Conservation (phyloP, 1,140 invertebrate genomes). For the Chionoecetes opilio region DNA sequence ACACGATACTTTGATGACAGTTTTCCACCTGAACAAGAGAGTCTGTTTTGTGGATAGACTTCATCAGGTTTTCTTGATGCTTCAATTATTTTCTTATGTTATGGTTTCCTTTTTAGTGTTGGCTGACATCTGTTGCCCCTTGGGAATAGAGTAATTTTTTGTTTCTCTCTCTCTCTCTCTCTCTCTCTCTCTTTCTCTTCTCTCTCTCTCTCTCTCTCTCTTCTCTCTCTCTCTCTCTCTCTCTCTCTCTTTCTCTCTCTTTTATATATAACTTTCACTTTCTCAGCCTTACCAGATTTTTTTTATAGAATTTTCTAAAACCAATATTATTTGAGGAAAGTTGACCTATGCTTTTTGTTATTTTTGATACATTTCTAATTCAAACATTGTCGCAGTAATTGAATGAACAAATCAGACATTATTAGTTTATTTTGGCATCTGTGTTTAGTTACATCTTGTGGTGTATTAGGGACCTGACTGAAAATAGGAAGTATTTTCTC, state of each 20-base stretch:
- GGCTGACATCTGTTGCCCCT: background rate
- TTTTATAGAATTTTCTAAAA: too few species aligned
- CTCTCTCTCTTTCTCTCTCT: too few species aligned
- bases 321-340: too few species aligned
- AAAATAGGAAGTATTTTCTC: background rate
- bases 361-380: background rate
- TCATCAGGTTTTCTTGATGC: background rate
- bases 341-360: background rate
- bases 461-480: slow-evolving; percentile 25
- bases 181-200: too few species aligned
- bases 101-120: background rate
- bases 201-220: too few species aligned
- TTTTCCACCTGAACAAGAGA: background rate
- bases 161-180: too few species aligned
- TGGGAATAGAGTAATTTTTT: background rate
- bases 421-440: background rate
- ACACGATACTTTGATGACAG: background rate
- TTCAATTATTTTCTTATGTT: slow-evolving; percentile 2
- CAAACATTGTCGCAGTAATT: background rate
- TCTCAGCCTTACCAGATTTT: too few species aligned
- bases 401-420: background rate
- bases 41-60: slow-evolving; percentile 14
- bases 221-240: too few species aligned
- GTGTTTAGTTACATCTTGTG: background rate
- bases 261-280: too few species aligned